Evolutionary conservation across 1,140 invertebrate genomes (phyloP).

Genomic region (Neoseiulus cucumeris): DNA sequence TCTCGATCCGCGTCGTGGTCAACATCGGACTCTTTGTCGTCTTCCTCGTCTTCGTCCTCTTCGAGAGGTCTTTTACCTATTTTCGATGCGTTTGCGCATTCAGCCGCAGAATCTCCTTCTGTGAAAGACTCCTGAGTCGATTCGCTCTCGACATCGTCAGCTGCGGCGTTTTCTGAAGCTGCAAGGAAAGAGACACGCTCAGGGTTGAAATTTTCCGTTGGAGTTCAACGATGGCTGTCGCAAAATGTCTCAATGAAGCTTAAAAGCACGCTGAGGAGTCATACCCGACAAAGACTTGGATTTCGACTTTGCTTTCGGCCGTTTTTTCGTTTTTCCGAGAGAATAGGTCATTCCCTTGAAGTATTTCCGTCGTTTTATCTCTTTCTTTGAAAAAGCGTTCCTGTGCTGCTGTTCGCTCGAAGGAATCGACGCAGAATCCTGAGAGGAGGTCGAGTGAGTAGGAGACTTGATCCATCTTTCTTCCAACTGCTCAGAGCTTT

Average conservation of each 20-base stretch:
- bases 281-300: background rate
- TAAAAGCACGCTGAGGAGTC: no score
- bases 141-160: background rate
- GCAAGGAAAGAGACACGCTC: background rate
- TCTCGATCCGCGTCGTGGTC: background rate
- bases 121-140: conserved; percentile 4
- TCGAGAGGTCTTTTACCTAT: background rate
- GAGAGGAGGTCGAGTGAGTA: conserved; percentile 8
- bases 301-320: background rate
- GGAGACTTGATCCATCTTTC: background rate
- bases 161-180: background rate
- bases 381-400: background rate
- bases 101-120: background rate
- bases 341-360: conserved; percentile 2
- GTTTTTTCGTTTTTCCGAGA: background rate
- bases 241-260: no score
- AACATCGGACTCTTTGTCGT: background rate
- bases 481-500: no score
- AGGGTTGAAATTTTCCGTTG: background rate
- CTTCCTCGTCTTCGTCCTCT: background rate
- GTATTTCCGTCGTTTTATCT: background rate
- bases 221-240: no score
- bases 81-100: background rate
- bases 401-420: background rate
- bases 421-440: background rate